Base-by-base conservation (phyloP, 2,113 vertebrate genomes). In the Nesoenas mayeri region DNA sequence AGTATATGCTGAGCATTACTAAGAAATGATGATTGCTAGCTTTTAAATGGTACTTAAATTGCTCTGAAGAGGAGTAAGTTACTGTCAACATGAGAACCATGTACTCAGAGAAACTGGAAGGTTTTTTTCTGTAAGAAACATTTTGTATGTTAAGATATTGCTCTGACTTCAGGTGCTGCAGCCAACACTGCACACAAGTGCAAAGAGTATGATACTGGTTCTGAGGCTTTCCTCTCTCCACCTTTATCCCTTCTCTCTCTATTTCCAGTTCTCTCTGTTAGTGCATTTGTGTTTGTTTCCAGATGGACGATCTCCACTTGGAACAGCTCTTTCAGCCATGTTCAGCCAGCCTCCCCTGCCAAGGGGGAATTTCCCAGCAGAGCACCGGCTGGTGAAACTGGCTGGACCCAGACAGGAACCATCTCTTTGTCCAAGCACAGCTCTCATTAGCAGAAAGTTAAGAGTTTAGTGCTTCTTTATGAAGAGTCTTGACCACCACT, bases 351-450 rank as follows among this genome's bases (percentile, higher is more conserved):
- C 69, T 89, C 42, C 61, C 38, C 73, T 57, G 57, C 86, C 94
- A 97, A 92, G 79, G 21, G 44, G 73, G 53, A 91, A 92, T 87
- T 91, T 91, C 86, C 86, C 93, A 91, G 72, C 31, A 67, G 77
- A 95, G 66, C 24, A 12, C 8, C 1, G 0, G 44, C 86, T 48
- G 71, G 61, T 51, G 32, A 24, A 94, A 67, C 47, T 67, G 75
- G 91, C 92, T 95, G 88, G 56, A 65, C 64, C 24, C 69, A 74
- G 38, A 71, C 0, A 69, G 53, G 48, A 86, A 67, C 80, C 18
- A 66, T 28, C 26, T 60, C 72, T 34, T 47, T 36, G 53, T 72
- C 57, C 91, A 92, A 95, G 83, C 21, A 36, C 38, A 84, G 65
- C 70, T 89, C 77, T 29, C 69, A 64, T 0, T 5, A 86, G 50